A percentile compares a stretch with the other conserved stretches of the same genome.
Conservation (phyloP, 2,888 invertebrate species). For the Ochropleura plecta region DNA sequence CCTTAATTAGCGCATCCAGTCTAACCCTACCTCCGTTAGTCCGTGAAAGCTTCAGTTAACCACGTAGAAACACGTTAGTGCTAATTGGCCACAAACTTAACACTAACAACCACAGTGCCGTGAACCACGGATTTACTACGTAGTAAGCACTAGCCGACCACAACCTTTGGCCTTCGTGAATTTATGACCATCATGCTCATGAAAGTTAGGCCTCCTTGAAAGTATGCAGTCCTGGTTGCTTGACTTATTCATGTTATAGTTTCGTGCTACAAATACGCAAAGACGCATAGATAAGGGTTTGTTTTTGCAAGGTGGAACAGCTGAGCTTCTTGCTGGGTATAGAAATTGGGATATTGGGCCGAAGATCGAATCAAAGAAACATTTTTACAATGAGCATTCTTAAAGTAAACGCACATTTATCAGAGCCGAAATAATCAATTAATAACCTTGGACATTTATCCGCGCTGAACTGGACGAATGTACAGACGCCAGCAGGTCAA, state of each 20-base stretch:
- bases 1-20: slow-evolving; percentile 41
- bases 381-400: not conserved
- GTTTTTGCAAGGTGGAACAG: not conserved
- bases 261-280: not conserved
- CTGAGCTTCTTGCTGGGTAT: not conserved
- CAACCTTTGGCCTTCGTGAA: slow-evolving; percentile 17
- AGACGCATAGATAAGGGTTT: not conserved
- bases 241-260: slow-evolving; percentile 10
- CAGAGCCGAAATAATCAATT: too few relatives aligned
- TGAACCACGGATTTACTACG: slow-evolving; percentile 42
- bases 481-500: too few relatives aligned
- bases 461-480: too few relatives aligned
- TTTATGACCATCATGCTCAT: slow-evolving; percentile 16
- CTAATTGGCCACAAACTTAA: slow-evolving; percentile 59
- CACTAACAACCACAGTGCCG: slow-evolving; percentile 48
- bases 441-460: too few relatives aligned
- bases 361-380: not conserved
- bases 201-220: slow-evolving; percentile 1
- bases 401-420: not conserved
- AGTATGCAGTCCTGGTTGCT: slow-evolving; percentile 26
- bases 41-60: slow-evolving; percentile 36
- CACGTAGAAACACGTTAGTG: slow-evolving; percentile 25
- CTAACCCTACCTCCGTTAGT: slow-evolving; percentile 7
- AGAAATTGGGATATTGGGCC: not conserved
- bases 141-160: slow-evolving; percentile 5